Evolutionary conservation across 1,140 invertebrate species (phyloP), one percentile per base, ranked within the genome.

Genomic region (Whitmania pigra): DNA sequence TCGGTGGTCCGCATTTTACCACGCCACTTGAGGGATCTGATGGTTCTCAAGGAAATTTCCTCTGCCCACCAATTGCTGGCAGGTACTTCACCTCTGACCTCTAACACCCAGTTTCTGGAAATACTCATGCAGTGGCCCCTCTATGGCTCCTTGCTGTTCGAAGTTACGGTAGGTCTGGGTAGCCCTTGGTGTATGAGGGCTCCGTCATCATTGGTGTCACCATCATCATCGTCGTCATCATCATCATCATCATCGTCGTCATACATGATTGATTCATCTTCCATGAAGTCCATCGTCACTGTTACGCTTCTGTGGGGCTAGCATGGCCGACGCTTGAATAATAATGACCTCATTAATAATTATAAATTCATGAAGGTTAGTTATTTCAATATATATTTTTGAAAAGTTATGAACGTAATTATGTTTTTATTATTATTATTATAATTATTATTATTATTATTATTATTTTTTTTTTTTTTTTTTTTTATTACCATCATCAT

Each of bases 41-140:
- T 82, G 55, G 74, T 76, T 49, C 60, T 78, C 18, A 77, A 79
- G 60, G 80, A 82, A 60, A 89, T 94, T 7, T 86, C 88, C 2
- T 88, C 90, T 79, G 90, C 93, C 77, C 92, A 95, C 82, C 89
- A 93, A 80, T 89, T 88, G 53, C 83, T 95, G 67, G 84, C 89
- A 69, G 91, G 92, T 75, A 92, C 94, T 86, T 87, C 88, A 53
- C 85, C 89, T 4, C 86, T 88, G 0, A 89, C 93, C 81, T 89
- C 93, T 0, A 93, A 94, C 79, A 90, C 94, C 80, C 88, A 91
- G 2, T 94, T 95, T 78, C 85, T 97, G n/a, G 94, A 94, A 81
- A 84, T 96, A 7, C 91, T 96, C 71, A 89, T 92, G 80, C 90
- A 89, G 67, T 96, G 93, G 93, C 91, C 91, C 13, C 83, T 96